These are phyloP conservation scores for Argya squamiceps DNA, from an alignment of 2,797 vertebrate species.

Conservation along the genomic window DNA sequence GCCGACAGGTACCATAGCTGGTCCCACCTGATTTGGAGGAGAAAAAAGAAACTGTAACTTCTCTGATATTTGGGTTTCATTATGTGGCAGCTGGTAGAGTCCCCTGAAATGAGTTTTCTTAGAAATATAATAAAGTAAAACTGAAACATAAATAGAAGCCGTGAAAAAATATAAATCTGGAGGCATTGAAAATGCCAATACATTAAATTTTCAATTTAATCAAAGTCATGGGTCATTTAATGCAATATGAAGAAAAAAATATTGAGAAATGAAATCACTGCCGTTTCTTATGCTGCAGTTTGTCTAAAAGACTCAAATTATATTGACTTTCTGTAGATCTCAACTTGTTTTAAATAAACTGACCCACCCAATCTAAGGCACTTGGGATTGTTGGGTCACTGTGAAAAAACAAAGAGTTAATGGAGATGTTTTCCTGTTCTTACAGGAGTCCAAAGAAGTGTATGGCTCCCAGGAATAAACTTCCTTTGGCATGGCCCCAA, in stretches of 20 bases:
- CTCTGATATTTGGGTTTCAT: background rate
- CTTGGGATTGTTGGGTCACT: background rate
- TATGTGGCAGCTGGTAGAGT: background rate
- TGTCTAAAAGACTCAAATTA: background rate
- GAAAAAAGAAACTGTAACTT: background rate
- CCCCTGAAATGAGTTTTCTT: background rate
- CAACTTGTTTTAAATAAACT: background rate
- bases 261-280: background rate
- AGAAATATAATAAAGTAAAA: constrained; percentile 3
- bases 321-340: background rate
- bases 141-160: constrained; percentile 28
- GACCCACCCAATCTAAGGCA: background rate
- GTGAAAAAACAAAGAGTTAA: background rate
- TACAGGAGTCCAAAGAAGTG: background rate
- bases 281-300: background rate
- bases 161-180: constrained; percentile 36
- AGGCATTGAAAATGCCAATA: constrained; percentile 3
- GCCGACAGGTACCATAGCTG: background rate
- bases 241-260: constrained; percentile 45
- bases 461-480: background rate
- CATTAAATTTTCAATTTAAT: constrained; percentile 65
- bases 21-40: background rate
- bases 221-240: constrained; percentile 52
- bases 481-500: background rate
- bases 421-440: background rate